Evolutionary conservation across 2,888 invertebrate species (phyloP), one percentile per base, ranked within the genome.

Genomic region (Hoplodrina blanda): DNA sequence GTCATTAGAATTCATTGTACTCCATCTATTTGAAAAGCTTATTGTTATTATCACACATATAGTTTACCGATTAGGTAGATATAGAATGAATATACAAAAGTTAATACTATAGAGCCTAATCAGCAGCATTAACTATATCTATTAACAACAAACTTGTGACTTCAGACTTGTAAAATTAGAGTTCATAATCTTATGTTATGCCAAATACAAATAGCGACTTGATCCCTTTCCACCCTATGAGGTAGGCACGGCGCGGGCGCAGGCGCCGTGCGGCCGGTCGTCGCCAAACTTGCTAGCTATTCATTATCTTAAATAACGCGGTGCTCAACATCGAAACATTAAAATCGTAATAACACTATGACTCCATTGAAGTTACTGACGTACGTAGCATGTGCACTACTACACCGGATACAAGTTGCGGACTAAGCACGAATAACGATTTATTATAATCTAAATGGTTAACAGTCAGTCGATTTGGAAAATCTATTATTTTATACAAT

Each of bases 41-140:
- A 95, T 89, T 87, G 85, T 93, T 95, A 95, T 95, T 96, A 96
- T 96, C 96, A 96, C 96, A 96, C 96, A 92, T 87, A 89, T 89
- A 90, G 86, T 89, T 84, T 91, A 92, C 91, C 93, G 93, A 93
- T 88, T 91, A 92, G 88, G 92, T 95, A 95, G 90, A 93, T 84
- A 86, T 80, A 93, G 92, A 88, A 92, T 85, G 91, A 93, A 88
- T 92, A 92, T 94, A 94, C 89, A 94, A 95, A 94, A 92, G 89
- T 93, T 94, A 92, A 85, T 85, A 84, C 85, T 89, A 91, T 88
- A 83, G 73, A 80, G 71, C 64, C 85, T 84, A 84, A 69, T 70
- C 74, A 84, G 82, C 83, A 80, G 85, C 83, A 54, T 70, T 78
- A 66, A 71, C 78, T 79, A 82, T 67, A 71, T 69, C 81, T 86